These are phyloP conservation scores for Lepidurus apus DNA, from an alignment of 1,140 invertebrate genomes.

Conservation along the genomic window DNA sequence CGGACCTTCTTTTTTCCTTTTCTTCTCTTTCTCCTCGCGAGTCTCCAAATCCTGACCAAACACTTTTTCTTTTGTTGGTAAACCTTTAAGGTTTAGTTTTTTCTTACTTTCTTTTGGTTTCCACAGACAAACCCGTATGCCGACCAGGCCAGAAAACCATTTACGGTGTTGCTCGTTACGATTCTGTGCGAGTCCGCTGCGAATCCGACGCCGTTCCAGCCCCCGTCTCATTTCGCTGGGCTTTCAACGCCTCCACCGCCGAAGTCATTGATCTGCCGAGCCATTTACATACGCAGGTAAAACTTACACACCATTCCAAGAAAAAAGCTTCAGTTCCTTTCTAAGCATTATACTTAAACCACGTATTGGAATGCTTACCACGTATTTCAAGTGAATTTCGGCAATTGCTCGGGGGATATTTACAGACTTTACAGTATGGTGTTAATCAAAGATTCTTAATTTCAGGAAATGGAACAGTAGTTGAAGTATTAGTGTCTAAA, in stretches of 20 bases:
- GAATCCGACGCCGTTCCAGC: conserved; percentile 39
- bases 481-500: too few relatives aligned
- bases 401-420: too few relatives aligned
- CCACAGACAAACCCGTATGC: conserved; percentile 78
- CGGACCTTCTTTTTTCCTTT: not conserved
- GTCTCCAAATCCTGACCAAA: not conserved
- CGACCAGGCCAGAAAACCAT: conserved; percentile 59
- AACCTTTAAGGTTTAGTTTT: not conserved
- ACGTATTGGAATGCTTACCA: not conserved
- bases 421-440: too few relatives aligned
- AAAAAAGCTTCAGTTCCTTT: not conserved
- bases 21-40: not conserved
- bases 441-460: too few relatives aligned
- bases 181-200: conserved; percentile 36
- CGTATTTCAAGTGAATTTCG: too few relatives aligned
- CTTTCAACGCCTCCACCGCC: conserved; percentile 36
- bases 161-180: conserved; percentile 34
- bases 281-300: conserved; percentile 29
- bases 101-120: conserved; percentile 28
- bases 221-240: conserved; percentile 36
- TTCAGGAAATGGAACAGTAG: too few relatives aligned
- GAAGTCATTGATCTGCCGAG: conserved; percentile 30
- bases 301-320: conserved; percentile 33
- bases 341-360: not conserved
- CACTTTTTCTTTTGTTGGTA: not conserved